Conservation (phyloP, 2,113 vertebrate genomes). For the Pseudorasbora parva region DNA sequence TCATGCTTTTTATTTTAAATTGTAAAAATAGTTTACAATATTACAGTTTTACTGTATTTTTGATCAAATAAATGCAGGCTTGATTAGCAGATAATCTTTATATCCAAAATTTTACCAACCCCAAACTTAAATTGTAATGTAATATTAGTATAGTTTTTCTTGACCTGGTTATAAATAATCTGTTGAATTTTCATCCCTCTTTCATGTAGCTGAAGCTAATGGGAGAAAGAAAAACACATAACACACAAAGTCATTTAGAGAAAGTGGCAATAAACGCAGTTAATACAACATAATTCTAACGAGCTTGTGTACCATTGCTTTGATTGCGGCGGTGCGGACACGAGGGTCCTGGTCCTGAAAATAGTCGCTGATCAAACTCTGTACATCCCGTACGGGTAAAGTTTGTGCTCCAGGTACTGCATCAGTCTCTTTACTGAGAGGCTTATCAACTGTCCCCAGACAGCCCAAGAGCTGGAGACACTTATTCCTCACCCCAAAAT, state of each 20-base stretch:
- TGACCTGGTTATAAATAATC: conserved; percentile 88
- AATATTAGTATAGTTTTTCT: background rate
- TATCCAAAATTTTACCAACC: too few relatives aligned
- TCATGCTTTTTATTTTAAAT: background rate
- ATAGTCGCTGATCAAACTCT: conserved; percentile 93
- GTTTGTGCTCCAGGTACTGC: conserved; percentile 37
- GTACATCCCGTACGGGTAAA: conserved; percentile 79
- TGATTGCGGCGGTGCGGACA: conserved; percentile 92
- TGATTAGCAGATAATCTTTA: background rate
- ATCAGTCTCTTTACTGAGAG: conserved; percentile 81
- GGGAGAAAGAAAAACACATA: conserved; percentile 23
- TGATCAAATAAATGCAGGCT: background rate
- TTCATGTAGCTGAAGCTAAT: conserved; percentile 91
- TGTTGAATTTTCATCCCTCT: conserved; percentile 93
- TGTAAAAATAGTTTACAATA: background rate
- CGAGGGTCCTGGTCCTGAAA: conserved; percentile 94
- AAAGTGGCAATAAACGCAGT: background rate
- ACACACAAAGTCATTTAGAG: background rate
- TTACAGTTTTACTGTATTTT: background rate
- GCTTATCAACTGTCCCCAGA: conserved; percentile 85
- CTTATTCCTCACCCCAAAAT: conserved; percentile 94
- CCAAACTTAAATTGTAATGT: background rate
- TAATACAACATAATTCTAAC: background rate
- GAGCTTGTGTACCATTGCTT: conserved; percentile 86
- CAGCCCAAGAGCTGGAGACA: conserved; percentile 94